Evolutionary conservation across 1,140 invertebrate species (phyloP).

Genomic region (Helicoverpa zea): DNA sequence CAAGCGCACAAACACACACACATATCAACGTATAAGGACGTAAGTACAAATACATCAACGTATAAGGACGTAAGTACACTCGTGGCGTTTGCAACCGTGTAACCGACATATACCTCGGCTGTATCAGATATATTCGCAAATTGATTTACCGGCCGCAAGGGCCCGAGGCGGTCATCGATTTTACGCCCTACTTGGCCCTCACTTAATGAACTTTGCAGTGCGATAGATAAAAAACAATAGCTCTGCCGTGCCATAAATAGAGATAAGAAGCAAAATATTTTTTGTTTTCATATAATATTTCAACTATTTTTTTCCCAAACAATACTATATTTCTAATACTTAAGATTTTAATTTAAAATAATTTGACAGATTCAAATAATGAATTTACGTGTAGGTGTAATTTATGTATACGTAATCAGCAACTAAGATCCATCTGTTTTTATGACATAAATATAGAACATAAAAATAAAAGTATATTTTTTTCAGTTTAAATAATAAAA

Average conservation of each 20-base stretch:
- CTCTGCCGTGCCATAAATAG: neutral
- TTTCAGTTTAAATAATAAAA: too few species aligned
- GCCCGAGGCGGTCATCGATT: constrained; percentile 47
- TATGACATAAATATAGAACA: too few species aligned
- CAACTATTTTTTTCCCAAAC: too few species aligned
- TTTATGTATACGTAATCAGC: too few species aligned
- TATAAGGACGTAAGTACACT: neutral
- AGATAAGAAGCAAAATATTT: neutral
- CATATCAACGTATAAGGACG: too few species aligned
- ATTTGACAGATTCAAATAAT: too few species aligned
- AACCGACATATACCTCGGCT: neutral
- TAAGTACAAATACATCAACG: neutral
- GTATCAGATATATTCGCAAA: constrained; percentile 48
- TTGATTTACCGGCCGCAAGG: constrained; percentile 52
- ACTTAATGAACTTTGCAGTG: constrained; percentile 54
- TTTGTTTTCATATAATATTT: neutral
- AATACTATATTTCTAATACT: too few species aligned
- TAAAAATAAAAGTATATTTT: too few species aligned
- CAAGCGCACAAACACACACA: neutral
- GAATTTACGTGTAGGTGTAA: too few species aligned
- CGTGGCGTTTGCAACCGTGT: neutral
- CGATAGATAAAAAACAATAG: constrained; percentile 38
- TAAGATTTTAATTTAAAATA: too few species aligned
- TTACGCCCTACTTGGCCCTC: constrained; percentile 51
- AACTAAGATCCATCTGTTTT: too few species aligned